A percentile compares a stretch with the other conserved stretches of the same genome.
phyloP scores from a whole-genome alignment of 2,888 invertebrate genomes.

The Deroplatys truncata region DNA sequence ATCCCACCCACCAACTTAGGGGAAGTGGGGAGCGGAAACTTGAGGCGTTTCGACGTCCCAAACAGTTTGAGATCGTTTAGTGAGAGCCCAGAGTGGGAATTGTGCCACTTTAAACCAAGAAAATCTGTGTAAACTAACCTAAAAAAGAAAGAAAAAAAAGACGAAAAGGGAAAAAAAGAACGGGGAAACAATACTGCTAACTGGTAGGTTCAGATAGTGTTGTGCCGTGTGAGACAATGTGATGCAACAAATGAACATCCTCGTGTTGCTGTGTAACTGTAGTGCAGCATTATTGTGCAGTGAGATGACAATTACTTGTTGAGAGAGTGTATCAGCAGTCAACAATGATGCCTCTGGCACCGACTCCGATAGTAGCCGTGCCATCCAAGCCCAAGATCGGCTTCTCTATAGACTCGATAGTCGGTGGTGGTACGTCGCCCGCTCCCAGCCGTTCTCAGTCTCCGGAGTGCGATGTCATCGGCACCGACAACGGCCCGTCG shows the following conservation, averaged over 20 bases:
- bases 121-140: not conserved
- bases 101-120: not conserved
- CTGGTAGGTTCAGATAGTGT: not conserved
- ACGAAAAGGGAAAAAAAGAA: not conserved
- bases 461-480: constrained; percentile 18
- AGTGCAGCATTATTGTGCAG: not conserved
- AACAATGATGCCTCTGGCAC: constrained; percentile 88
- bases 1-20: constrained; percentile 1
- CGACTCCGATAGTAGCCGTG: constrained; percentile 87
- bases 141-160: not conserved
- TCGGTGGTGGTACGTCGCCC: constrained; percentile 56
- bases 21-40: not conserved
- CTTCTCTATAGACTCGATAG: constrained; percentile 92
- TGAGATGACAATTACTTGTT: not conserved
- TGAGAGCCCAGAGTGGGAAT: not conserved
- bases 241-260: not conserved
- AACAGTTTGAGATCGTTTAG: constrained; percentile 24
- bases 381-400: constrained; percentile 91
- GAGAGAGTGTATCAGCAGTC: not conserved
- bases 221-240: not conserved
- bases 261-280: not conserved
- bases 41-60: not conserved
- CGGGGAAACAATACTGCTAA: not conserved
- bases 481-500: constrained; percentile 26
- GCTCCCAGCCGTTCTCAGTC: constrained; percentile 35